Percentiles rank a stretch among this genome's conserved stretches.
Evolutionary conservation across 1,140 invertebrate genomes (phyloP).

Genomic region (Heliothis virescens): DNA sequence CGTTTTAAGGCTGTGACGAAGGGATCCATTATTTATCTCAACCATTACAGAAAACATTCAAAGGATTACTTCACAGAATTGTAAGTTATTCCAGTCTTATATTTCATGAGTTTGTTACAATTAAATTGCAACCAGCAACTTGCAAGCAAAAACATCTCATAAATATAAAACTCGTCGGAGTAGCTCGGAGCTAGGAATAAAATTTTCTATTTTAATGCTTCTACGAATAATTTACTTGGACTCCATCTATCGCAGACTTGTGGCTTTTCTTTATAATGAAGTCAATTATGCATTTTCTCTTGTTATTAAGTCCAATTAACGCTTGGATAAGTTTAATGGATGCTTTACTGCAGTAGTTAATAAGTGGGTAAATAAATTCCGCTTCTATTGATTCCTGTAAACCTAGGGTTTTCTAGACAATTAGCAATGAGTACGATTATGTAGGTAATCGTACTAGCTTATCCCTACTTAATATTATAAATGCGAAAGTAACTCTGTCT

Average conservation of each 20-base stretch:
- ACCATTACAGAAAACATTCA: too few species aligned
- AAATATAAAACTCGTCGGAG: conserved; percentile 4
- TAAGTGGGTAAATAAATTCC: background rate
- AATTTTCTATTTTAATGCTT: conserved; percentile 33
- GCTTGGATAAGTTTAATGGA: conserved; percentile 15
- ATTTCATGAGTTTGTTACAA: background rate
- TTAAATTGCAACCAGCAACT: background rate
- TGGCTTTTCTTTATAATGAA: conserved; percentile 60
- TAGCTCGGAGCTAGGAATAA: conserved; percentile 2
- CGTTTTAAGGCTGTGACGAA: too few species aligned
- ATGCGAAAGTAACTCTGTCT: too few species aligned
- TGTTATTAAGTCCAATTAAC: conserved; percentile 57
- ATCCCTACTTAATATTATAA: too few species aligned
- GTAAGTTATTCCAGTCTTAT: background rate
- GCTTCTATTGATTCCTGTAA: background rate
- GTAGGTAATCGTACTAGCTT: too few species aligned
- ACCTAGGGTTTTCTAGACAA: too few species aligned
- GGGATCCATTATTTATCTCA: too few species aligned
- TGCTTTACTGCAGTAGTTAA: background rate
- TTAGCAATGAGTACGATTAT: too few species aligned
- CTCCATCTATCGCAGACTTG: conserved; percentile 23
- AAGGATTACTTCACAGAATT: too few species aligned
- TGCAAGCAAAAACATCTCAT: background rate
- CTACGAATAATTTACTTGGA: conserved; percentile 32
- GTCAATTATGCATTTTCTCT: conserved; percentile 63